A percentile compares a stretch with the other conserved stretches of the same genome.
Conservation (phyloP, 2,888 invertebrate species). For the Epirrhoe alternata region DNA sequence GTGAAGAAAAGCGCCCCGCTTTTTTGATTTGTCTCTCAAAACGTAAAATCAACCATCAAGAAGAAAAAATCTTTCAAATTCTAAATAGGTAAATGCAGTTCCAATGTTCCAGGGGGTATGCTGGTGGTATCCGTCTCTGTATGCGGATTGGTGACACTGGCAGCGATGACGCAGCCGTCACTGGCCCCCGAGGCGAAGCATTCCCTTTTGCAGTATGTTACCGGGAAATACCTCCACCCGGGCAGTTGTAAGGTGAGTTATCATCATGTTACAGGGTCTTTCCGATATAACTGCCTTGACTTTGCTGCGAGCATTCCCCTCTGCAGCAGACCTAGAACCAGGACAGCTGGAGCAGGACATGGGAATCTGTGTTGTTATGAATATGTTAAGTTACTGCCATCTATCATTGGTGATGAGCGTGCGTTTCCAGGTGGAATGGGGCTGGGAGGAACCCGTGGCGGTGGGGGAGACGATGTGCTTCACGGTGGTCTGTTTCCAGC, state of each 20-base stretch:
- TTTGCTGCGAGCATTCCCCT: too few relatives aligned
- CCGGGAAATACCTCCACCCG: constrained; percentile 95
- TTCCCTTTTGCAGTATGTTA: constrained; percentile 95
- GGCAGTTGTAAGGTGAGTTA: constrained; percentile 90
- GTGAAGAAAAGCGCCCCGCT: too few relatives aligned
- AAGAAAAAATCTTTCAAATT: too few relatives aligned
- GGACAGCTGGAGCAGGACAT: too few relatives aligned
- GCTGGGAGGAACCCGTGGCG: constrained; percentile 95
- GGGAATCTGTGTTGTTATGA: too few relatives aligned
- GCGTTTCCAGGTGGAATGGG: constrained; percentile 88
- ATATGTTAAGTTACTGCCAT: too few relatives aligned
- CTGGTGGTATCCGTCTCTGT: constrained; percentile 95
- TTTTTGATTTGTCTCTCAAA: too few relatives aligned
- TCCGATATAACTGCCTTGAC: too few relatives aligned
- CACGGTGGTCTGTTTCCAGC: constrained; percentile 95
- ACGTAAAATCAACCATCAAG: too few relatives aligned
- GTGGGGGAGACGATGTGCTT: constrained; percentile 97
- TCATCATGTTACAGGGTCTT: background rate
- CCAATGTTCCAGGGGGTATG: constrained; percentile 89
- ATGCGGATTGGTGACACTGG: constrained; percentile 94
- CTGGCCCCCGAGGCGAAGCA: constrained; percentile 96
- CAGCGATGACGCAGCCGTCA: constrained; percentile 96
- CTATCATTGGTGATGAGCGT: background rate
- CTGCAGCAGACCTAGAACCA: too few relatives aligned
- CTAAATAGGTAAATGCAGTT: background rate